Conservation (phyloP, 2,888 invertebrate genomes). For the Dusona sp. region DNA sequence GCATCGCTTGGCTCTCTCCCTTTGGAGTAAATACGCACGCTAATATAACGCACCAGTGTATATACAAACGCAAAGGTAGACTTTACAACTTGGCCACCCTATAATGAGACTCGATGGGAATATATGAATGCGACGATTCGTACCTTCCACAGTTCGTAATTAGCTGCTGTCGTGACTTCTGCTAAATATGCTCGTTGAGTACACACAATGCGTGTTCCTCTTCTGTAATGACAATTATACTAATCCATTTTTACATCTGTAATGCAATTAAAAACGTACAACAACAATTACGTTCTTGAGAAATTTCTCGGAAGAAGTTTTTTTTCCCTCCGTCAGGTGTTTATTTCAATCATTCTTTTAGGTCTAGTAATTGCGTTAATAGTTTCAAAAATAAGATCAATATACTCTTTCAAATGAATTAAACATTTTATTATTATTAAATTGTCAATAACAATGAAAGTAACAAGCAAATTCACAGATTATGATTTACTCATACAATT, state of each 20-base stretch:
- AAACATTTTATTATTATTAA: too few species aligned
- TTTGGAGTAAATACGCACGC: slow-evolving; percentile 48
- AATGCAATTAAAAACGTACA: background rate
- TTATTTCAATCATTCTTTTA: background rate
- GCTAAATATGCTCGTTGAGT: background rate
- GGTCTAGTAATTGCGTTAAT: too few species aligned
- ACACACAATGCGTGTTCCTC: background rate
- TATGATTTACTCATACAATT: too few species aligned
- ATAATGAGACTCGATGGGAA: slow-evolving; percentile 34
- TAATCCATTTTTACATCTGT: background rate
- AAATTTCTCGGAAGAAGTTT: background rate
- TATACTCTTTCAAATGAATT: too few species aligned
- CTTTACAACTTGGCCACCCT: slow-evolving; percentile 6
- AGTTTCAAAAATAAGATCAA: too few species aligned
- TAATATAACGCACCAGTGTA: slow-evolving; percentile 10
- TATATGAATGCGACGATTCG: slow-evolving; percentile 16
- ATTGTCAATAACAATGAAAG: too few species aligned
- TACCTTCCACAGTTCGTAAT: slow-evolving; percentile 34
- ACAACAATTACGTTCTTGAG: background rate
- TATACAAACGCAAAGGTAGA: background rate
- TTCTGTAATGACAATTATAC: slow-evolving; percentile 5
- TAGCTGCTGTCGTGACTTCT: slow-evolving; percentile 38
- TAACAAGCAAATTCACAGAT: too few species aligned
- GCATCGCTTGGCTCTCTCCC: slow-evolving; percentile 37
- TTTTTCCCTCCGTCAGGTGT: background rate